Percentiles rank a stretch among this genome's conserved stretches.
Conservation (phyloP, 1,140 invertebrate genomes). For the Diploscapter pachys region DNA sequence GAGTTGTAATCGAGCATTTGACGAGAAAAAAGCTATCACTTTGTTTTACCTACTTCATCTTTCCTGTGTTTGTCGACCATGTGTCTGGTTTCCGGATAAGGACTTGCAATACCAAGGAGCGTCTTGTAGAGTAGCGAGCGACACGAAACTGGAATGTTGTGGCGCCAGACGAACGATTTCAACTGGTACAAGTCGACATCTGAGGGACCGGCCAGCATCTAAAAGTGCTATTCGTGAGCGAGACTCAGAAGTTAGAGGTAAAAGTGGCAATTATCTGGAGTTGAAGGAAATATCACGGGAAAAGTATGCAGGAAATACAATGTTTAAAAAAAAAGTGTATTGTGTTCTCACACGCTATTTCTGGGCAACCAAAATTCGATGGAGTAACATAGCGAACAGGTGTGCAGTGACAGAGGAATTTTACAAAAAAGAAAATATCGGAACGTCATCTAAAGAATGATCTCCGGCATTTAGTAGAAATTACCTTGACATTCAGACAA, state of each 20-base stretch:
- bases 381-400: too few relatives aligned
- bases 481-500: too few relatives aligned
- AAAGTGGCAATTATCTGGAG: background rate
- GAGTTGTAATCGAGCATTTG: too few relatives aligned
- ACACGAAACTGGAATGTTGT: background rate
- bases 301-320: too few relatives aligned
- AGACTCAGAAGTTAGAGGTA: background rate
- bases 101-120: conserved; percentile 9
- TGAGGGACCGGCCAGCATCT: conserved; percentile 1
- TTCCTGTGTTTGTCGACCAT: conserved; percentile 14
- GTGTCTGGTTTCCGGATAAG: conserved; percentile 14
- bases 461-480: too few relatives aligned
- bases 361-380: too few relatives aligned
- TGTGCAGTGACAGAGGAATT: too few relatives aligned
- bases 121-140: conserved; percentile 8
- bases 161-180: conserved; percentile 15
- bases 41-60: conserved; percentile 8
- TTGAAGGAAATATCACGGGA: background rate
- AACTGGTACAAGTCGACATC: conserved; percentile 8
- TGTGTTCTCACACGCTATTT: too few relatives aligned
- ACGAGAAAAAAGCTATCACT: too few relatives aligned
- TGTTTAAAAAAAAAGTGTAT: too few relatives aligned
- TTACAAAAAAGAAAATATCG: too few relatives aligned
- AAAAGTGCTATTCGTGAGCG: background rate
- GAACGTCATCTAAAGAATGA: too few relatives aligned